Base-by-base conservation (phyloP, 2,797 vertebrate species). In the Picus viridis region DNA sequence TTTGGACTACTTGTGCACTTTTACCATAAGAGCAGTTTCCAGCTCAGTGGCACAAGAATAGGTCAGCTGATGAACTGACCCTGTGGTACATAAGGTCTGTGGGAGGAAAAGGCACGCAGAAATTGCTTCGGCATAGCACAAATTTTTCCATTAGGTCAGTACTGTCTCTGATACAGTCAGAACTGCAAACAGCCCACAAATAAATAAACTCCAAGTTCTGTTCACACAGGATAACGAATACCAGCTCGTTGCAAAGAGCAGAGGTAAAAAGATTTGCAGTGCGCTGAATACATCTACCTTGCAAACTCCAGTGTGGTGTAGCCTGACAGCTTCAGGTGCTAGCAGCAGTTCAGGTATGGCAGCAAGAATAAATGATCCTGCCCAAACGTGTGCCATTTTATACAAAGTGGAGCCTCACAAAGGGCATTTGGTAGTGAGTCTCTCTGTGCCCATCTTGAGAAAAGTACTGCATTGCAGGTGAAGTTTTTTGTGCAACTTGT, bases 221-320 rank as follows among this genome's bases (percentile, higher is more conserved):
- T 9, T 1, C 9, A 5, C 7, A 5, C 12, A 7, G 9, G 15
- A 12, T 27, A 45, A n/a, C 1, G 2, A 69, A 4, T 11, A 6
- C 57, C 30, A 16, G 11, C 27, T 49, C 10, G 0, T 54, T 51
- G 47, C 26, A 34, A 63, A 81, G 18, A 58, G 24, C 10, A 16
- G 18, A 30, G 14, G 11, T 36, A 34, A 26, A 47, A 57, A 32
- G 5, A 34, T 45, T 26, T 23, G 27, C 32, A 73, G 47, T 6
- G 9, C 18, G 2, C 9, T 12, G 5, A 30, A 29, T 16, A 51
- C n/a, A 26, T 34, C 15, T 56, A 5, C 39, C 22, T 20, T 63
- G 61, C 53, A 54, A 36, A 45, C 20, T 27, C 9, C 20, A 47
- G 24, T 2, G 53, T 10, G 29, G 11, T 20, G 17, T 1, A 26